Base-by-base conservation (phyloP, 2,797 vertebrate species). In the Acipenser transmontanus region DNA sequence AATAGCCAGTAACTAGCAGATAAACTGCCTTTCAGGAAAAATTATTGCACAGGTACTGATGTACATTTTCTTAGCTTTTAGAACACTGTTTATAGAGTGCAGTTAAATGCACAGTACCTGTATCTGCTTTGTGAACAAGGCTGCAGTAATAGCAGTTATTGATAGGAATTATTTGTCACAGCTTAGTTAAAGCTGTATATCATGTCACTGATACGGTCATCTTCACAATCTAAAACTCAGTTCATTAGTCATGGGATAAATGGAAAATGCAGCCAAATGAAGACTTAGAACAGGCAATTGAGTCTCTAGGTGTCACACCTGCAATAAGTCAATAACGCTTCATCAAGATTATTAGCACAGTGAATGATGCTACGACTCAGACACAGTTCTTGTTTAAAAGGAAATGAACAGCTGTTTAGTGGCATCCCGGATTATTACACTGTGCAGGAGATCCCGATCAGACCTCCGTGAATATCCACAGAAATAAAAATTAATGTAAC, bases 241-340 rank as follows among this genome's bases (percentile, higher is more conserved):
- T 34, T 34, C 34, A 34, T 34, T 34, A 34, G 34, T 34, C 34
- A 34, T 34, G 34, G 34, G 34, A 34, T 34, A 34, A 34, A 57
- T 57, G 54, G 54, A 57, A 13, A 57, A 11, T 2, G 2, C 12
- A 3, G 12, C 2, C 83, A 69, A 81, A 75, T 69, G 61, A 68
- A 68, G 75, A 72, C 74, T 76, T 68, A 9, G 69, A 77, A 78
- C 73, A 75, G 65, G 69, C 71, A 71, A 70, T 2, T 77, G 66
- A 77, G 71, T 76, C 69, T 81, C 78, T 81, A 80, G 6, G 72
- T 49, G 62, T 69, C 67, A 76, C 76, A 81, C 80, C 72, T 85
- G 76, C 69, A 71, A 73, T 71, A 72, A 70, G 10, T 0, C 7
- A 76, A 76, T 72, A 66, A 50, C 7, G 0, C 0, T 68, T 81